Base-by-base conservation (phyloP, 2,888 invertebrate genomes). In the Vannuccia rotundouncinata region DNA sequence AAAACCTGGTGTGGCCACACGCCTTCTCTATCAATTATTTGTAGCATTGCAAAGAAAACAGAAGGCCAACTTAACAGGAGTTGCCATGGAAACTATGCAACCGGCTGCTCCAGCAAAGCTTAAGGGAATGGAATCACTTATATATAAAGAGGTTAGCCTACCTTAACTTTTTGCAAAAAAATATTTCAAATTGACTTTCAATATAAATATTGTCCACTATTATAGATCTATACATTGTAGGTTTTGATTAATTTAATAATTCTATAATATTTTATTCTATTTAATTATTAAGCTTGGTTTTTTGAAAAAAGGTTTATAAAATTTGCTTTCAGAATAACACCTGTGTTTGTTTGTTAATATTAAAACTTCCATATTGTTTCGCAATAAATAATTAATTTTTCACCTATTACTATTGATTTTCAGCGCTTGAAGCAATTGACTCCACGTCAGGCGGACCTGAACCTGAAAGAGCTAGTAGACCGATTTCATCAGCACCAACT, bases 61-160 rank as follows among this genome's bases (percentile, higher is more conserved):
- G 82, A 88, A 87, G 80, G 84, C 85, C 13, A 86, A 86, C 81
- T 82, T 88, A 17, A 88, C 88, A 31, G 86, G 86, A 59, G 85
- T 86, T 81, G 87, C 88, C 79, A 87, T 88, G 86, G 87, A 88
- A 83, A 87, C 88, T 0, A 87, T 87, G 85, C 84, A 86, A 31
- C 86, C 88, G 17, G 85, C 86, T 29, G 88, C 87, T 22, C 86
- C 86, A 17, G 86, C 86, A 5, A 87, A 87, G 81, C 84, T 88
- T 29, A 86, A 86, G 82, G 84, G 84, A 74, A 84, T 86, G 10
- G 86, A 87, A 83, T 85, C 85, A 82, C 83, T 83, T 22, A 86
- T 88, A 27, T 87, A 87, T 82, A 86, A 85, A 84, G 86, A 88
- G 84, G 88, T 76, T 29, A 25, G 1, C n/a, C 74, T 74, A 22